Percentiles rank a stretch among this genome's conserved stretches.
Conservation (phyloP, 2,888 invertebrate species). For the Cerceris ruficornis region DNA sequence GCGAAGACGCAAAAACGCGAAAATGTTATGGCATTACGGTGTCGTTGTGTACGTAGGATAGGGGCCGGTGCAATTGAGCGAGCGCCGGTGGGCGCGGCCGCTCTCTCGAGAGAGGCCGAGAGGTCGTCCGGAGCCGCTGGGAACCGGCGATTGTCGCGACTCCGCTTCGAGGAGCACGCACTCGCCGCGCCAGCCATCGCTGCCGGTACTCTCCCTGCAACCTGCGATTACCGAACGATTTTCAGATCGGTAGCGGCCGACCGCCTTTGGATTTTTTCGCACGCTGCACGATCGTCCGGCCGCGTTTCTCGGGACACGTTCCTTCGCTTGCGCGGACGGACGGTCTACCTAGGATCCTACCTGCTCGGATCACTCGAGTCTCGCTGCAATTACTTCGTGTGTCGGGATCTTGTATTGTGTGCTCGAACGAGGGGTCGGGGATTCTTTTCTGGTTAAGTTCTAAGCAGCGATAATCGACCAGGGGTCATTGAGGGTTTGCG, state of each 20-base stretch:
- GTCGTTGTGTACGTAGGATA: background rate
- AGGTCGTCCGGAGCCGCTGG: slow-evolving; percentile 75
- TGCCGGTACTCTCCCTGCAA: slow-evolving; percentile 54
- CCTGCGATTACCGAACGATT: slow-evolving; percentile 69
- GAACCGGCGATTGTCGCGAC: slow-evolving; percentile 77
- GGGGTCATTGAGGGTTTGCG: no score
- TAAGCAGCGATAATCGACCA: no score
- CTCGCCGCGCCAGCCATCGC: slow-evolving; percentile 41
- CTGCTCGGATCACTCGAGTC: no score
- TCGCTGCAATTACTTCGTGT: no score
- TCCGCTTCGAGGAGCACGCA: slow-evolving; percentile 69
- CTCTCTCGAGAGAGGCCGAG: slow-evolving; percentile 76
- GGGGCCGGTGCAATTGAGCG: slow-evolving; percentile 47
- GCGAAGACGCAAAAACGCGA: background rate
- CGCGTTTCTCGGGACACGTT: slow-evolving; percentile 50
- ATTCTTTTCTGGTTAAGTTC: no score
- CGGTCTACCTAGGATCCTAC: no score
- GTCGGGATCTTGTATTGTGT: no score
- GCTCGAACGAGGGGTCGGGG: no score
- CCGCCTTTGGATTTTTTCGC: slow-evolving; percentile 63
- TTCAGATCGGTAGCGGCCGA: slow-evolving; percentile 69
- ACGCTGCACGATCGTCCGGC: slow-evolving; percentile 59
- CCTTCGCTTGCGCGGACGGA: slow-evolving; percentile 1
- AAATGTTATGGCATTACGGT: background rate
- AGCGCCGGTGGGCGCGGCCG: slow-evolving; percentile 59